Conservation (phyloP, 2,113 vertebrate species). For the Bothrops jararaca region DNA sequence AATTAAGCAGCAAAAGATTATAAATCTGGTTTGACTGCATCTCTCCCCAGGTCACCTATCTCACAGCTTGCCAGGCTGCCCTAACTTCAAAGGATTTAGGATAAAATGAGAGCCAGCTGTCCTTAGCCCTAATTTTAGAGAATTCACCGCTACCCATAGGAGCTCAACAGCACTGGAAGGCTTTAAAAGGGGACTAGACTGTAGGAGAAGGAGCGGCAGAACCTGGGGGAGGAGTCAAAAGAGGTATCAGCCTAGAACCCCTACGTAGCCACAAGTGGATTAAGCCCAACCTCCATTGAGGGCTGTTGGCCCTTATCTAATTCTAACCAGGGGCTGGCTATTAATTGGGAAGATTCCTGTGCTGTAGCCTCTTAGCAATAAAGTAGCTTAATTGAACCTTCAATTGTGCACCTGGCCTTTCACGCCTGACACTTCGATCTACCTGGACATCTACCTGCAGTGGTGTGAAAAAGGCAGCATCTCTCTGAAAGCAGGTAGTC, state of each 20-base stretch:
- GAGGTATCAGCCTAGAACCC: not conserved
- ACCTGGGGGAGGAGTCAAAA: not conserved
- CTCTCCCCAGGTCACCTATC: not conserved
- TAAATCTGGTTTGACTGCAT: not conserved
- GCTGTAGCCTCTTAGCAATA: not conserved
- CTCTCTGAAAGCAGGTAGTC: not conserved
- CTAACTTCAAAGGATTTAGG: not conserved
- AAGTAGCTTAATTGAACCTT: not conserved
- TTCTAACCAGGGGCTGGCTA: not conserved
- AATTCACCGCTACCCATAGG: not conserved
- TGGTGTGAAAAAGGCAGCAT: not conserved
- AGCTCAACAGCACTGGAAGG: not conserved
- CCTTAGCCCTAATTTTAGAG: not conserved
- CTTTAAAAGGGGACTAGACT: not conserved
- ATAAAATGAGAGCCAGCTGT: not conserved
- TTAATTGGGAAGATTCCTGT: not conserved
- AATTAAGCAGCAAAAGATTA: slow-evolving; percentile 1
- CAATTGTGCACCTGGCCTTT: not conserved
- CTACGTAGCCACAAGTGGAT: not conserved
- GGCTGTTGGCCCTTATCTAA: not conserved
- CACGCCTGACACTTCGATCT: no score
- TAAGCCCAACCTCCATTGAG: not conserved
- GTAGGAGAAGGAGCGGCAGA: not conserved
- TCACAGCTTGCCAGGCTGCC: not conserved
- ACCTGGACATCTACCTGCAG: not conserved